These are phyloP conservation scores for Lypha dubia DNA, from an alignment of 2,888 invertebrate species.

Conservation along the genomic window DNA sequence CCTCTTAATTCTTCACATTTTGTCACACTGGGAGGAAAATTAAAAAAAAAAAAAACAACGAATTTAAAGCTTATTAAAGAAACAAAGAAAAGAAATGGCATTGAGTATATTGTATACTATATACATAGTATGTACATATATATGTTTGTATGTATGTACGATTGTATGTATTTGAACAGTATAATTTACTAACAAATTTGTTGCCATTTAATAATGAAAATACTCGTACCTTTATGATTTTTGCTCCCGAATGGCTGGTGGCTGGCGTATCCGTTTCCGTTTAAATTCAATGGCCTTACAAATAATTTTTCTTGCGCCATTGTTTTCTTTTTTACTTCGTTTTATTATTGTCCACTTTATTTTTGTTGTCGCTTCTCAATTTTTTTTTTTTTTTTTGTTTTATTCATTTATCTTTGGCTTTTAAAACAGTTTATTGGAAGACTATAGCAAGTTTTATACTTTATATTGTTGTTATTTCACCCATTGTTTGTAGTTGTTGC, in stretches of 20 bases:
- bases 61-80: conserved; percentile 7
- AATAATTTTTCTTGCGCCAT: conserved; percentile 30
- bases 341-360: conserved; percentile 24
- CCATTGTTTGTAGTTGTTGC: conserved; percentile 21
- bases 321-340: conserved; percentile 35
- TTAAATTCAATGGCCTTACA: conserved; percentile 67
- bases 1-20: not conserved
- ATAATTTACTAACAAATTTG: conserved; percentile 63
- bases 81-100: not conserved
- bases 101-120: not conserved
- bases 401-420: conserved; percentile 50
- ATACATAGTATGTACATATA: not conserved
- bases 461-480: conserved; percentile 20
- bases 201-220: conserved; percentile 56
- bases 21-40: too few species aligned
- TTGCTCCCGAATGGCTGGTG: conserved; percentile 64
- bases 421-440: conserved; percentile 54
- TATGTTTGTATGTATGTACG: too few species aligned
- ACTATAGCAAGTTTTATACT: conserved; percentile 26
- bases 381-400: too few species aligned
- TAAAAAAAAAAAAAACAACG: not conserved
- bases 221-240: conserved; percentile 51
- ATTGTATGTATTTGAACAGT: conserved; percentile 22
- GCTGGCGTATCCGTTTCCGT: conserved; percentile 73
- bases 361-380: conserved; percentile 4